Conservation (phyloP, 2,888 invertebrate species). For the Capitulum mitella region DNA sequence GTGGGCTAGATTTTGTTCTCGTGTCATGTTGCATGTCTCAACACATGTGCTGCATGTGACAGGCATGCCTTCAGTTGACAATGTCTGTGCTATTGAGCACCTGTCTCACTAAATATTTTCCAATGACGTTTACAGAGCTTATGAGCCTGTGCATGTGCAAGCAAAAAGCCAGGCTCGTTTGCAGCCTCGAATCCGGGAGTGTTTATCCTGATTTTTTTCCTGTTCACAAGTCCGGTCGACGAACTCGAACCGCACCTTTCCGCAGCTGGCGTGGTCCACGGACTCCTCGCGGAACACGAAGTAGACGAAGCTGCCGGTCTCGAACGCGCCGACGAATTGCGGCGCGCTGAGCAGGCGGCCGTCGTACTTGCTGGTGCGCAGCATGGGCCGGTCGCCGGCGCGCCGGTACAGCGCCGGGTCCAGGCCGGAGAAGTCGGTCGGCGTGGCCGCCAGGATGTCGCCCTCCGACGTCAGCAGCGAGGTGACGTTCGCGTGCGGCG, state of each 20-base stretch:
- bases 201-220: too few relatives aligned
- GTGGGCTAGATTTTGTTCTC: too few relatives aligned
- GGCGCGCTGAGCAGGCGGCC: conserved; percentile 85
- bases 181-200: too few relatives aligned
- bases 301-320: conserved; percentile 77
- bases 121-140: too few relatives aligned
- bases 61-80: too few relatives aligned
- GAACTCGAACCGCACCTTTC: conserved; percentile 54
- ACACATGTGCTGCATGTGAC: too few relatives aligned
- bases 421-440: conserved; percentile 74
- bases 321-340: conserved; percentile 85
- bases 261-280: conserved; percentile 86
- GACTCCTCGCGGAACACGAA: conserved; percentile 86
- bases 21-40: too few relatives aligned
- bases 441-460: conserved; percentile 71
- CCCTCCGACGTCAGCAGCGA: conserved; percentile 56
- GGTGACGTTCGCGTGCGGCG: conserved; percentile 76
- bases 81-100: too few relatives aligned
- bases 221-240: too few relatives aligned
- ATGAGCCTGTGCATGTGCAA: too few relatives aligned
- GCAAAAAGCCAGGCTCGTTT: too few relatives aligned
- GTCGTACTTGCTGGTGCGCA: conserved; percentile 71
- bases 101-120: too few relatives aligned
- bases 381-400: background rate
- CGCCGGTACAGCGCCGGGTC: conserved; percentile 49